Evolutionary conservation across 2,888 invertebrate species (phyloP), one percentile per base, ranked within the genome.

Genomic region (Pristionchus exspectatus): DNA sequence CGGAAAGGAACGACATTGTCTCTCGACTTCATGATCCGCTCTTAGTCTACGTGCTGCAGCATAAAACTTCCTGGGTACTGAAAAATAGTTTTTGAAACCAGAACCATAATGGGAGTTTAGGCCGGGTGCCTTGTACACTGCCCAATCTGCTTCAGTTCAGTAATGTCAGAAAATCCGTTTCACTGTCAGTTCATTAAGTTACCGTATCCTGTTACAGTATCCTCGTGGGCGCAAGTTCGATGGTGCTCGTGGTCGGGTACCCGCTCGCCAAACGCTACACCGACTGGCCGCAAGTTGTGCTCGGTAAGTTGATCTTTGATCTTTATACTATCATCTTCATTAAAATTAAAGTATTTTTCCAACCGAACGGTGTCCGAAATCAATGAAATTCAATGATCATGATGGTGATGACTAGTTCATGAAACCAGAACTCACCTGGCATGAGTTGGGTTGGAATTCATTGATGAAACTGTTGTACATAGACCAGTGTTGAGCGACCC

Each of bases 231-330:
- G 95, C 96, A 4, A 94, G 95, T 10, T 96, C 96, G 16, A 94
- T 96, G 94, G 96, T 96, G 50, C 96, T 99, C 89, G 98, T 99
- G 7, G 96, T 97, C 63, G 96, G 97, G 0, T 99, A 99, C 96
- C 99, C 99, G 0, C 96, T 98, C 44, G 98, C 98, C 96, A 99
- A 99, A 95, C 96, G 99, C 10, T 96, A 97, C 90, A 98, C 98
- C 0, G 97, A 98, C 96, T 99, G 98, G 98, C 99, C 99, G 0
- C 99, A 99, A 95, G 95, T 98, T 7, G 97, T 98, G 88, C 94
- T 96, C 81, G 96, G 96, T 96, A 93, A 92, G 94, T 92, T 21
- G 18, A 16, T 50, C 69, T 50, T 66, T 33, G 69, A 66, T 86
- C 66, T 72, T 72, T 87, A 27, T 66, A 66, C 12, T 87, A 5